Percentiles rank a stretch among this genome's conserved stretches.
Evolutionary conservation across 37 sponge, comb jelly and placozoan genomes (phyloP).

Genomic region (Lycopodina hypogea): DNA sequence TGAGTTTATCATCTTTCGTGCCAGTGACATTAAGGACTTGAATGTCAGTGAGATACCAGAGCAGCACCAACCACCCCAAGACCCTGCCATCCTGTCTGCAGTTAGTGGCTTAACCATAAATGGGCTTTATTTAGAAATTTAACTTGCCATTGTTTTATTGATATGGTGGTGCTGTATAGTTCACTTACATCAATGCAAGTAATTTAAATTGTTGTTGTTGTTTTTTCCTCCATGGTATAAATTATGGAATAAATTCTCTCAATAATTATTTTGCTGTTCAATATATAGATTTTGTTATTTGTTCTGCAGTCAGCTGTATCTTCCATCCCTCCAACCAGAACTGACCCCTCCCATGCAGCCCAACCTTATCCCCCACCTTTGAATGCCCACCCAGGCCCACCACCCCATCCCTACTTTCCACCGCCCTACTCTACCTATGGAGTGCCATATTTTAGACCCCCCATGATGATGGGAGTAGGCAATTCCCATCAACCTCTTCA

Average conservation of each 20-base stretch:
- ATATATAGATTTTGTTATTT: neutral
- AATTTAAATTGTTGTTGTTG: too few species aligned
- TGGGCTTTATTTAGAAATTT: conserved; percentile 1
- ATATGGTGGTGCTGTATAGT: neutral
- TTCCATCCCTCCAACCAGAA: neutral
- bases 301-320: neutral
- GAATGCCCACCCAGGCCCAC: conserved; percentile 9
- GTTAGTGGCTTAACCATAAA: conserved; percentile 19
- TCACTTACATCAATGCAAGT: neutral
- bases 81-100: conserved; percentile 89
- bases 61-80: conserved; percentile 39
- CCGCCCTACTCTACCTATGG: conserved; percentile 54
- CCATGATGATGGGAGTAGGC: conserved; percentile 37
- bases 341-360: neutral
- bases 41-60: conserved; percentile 47
- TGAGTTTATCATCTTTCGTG: conserved; percentile 94
- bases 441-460: conserved; percentile 55
- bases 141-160: neutral
- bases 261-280: neutral
- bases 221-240: too few species aligned
- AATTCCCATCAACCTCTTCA: neutral
- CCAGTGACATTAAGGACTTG: conserved; percentile 95
- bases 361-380: conserved; percentile 5
- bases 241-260: too few species aligned
- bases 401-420: conserved; percentile 12